Evolutionary conservation across 2,797 vertebrate species (phyloP), one percentile per base, ranked within the genome.

Genomic region (Megaceryle alcyon): DNA sequence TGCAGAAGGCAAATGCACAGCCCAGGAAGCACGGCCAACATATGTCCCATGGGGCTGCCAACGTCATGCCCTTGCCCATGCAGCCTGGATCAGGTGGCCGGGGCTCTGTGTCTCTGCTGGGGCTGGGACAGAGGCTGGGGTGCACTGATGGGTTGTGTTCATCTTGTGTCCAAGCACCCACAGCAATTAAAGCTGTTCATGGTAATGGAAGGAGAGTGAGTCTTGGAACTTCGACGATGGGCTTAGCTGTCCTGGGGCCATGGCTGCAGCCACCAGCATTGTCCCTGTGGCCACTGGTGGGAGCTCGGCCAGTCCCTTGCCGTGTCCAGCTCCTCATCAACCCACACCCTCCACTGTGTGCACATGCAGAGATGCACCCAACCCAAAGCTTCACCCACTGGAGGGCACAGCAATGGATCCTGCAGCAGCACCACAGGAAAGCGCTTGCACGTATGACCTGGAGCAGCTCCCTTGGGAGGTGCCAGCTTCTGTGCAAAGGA

Each of bases 1-100:
- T 31, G 77, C 1, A 6, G 82, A 75, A 44, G 77, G 90, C 16
- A 6, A 78, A 37, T 29, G 64, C 5, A 14, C 65, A 53, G 72
- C 39, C 66, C 0, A 0, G 41, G 41, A 31, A 76, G 11, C 0
- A 0, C 0, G 1, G 76, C 28, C 64, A 19, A 28, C 4, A 0
- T 0, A 1, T 26, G 33, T 49, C 1, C 51, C 51, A 29, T 10
- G 1, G 39, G 23, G 57, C 49, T 28, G 59, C 41, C 0, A 0
- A 3, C 3, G 1, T 25, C 3, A 1, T 4, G 1, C 8, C 13
- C 15, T 6, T 1, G 9, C 63, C 43, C 1, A 2, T 3, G 1
- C 35, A 29, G 46, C 37, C 43, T 2, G 1, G 48, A 28, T n/a
- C n/a, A 6, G 60, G 60, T 1, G 3, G 61, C 19, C 5, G 3